Percentiles rank a stretch among this genome's conserved stretches.
phyloP scores from a whole-genome alignment of 2,888 invertebrate genomes.

The Drosophila eohydei region DNA sequence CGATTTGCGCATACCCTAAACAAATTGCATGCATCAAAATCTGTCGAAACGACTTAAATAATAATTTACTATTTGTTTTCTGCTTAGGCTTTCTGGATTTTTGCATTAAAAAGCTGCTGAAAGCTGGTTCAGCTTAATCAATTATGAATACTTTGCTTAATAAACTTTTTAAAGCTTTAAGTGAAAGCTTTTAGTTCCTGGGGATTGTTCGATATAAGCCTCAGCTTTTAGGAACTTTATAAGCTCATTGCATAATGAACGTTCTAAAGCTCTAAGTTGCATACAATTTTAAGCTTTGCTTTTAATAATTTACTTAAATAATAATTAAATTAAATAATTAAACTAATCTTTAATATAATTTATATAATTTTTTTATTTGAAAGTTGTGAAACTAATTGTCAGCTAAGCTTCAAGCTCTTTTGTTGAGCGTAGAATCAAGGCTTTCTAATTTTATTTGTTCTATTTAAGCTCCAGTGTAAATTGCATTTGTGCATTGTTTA shows the following conservation, averaged over 20 bases:
- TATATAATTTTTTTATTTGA: too few species aligned
- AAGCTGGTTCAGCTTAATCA: neutral
- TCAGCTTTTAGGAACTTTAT: neutral
- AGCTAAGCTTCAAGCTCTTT: neutral
- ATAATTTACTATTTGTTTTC: neutral
- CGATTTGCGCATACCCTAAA: constrained; percentile 25
- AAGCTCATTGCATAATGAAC: neutral
- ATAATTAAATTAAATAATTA: too few species aligned
- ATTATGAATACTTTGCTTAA: accelerated
- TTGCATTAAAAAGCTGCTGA: neutral
- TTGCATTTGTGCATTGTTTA: neutral
- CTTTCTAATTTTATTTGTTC: neutral
- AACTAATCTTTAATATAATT: too few species aligned
- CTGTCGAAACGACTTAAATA: neutral
- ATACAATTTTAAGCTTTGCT: neutral
- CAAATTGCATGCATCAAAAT: neutral
- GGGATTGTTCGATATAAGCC: neutral
- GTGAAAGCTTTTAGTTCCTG: too few species aligned
- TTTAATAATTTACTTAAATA: too few species aligned
- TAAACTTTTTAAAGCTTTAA: too few species aligned
- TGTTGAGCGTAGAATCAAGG: neutral
- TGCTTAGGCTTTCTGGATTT: neutral
- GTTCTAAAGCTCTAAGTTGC: neutral
- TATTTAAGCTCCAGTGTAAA: neutral
- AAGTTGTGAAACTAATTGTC: neutral